Conservation (phyloP, 2,113 vertebrate species). For the Lycaon pictus region DNA sequence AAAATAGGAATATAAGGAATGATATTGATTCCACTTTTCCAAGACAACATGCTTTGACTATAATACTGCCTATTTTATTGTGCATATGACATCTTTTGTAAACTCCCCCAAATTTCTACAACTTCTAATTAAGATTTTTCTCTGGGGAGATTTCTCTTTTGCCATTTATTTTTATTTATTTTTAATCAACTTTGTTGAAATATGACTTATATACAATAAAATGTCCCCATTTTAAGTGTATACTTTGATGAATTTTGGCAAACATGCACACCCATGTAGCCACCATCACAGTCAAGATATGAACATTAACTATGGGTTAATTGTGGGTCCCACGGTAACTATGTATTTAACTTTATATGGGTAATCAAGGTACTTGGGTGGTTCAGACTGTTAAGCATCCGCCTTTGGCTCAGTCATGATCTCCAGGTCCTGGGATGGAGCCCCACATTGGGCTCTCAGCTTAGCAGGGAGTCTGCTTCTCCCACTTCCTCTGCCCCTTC, state of each 20-base stretch:
- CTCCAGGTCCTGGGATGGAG: too few relatives aligned
- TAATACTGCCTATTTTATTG: background rate
- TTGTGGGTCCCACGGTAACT: background rate
- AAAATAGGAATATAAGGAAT: background rate
- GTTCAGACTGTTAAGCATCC: too few relatives aligned
- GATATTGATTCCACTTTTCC: background rate
- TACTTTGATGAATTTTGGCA: background rate
- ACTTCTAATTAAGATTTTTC: background rate
- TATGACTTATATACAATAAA: background rate
- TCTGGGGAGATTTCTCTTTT: background rate
- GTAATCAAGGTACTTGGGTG: too few relatives aligned
- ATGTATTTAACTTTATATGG: background rate
- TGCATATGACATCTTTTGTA: background rate
- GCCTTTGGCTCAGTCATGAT: too few relatives aligned
- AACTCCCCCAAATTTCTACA: background rate
- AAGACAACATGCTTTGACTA: background rate
- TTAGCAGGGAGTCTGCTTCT: too few relatives aligned
- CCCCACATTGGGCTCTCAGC: too few relatives aligned
- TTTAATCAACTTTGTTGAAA: background rate
- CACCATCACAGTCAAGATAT: background rate
- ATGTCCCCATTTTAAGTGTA: background rate
- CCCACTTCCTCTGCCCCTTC: too few relatives aligned
- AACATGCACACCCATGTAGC: background rate
- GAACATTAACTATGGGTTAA: background rate
- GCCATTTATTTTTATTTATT: background rate